These are phyloP conservation scores for Drosophila conformis DNA, from an alignment of 2,888 invertebrate species.

Conservation along the genomic window DNA sequence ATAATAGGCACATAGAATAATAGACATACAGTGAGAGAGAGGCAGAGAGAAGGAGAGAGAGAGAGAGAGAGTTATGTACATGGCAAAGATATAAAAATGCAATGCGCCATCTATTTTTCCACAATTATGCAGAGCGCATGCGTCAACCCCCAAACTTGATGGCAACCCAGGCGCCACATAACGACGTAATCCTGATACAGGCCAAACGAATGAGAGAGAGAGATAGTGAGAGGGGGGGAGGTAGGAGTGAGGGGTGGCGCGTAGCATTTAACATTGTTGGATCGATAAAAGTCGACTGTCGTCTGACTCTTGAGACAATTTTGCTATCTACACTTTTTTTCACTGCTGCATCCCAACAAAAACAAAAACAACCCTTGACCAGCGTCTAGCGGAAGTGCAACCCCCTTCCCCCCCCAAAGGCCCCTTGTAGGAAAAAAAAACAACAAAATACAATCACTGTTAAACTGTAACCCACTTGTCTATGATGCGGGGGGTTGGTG, in stretches of 20 bases:
- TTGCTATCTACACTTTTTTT: conserved; percentile 23
- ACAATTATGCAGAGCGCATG: conserved; percentile 55
- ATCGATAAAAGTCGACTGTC: conserved; percentile 66
- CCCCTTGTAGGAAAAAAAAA: neutral
- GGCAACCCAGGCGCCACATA: conserved; percentile 69
- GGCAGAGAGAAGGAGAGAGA: neutral
- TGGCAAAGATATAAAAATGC: conserved; percentile 48
- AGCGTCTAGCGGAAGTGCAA: conserved; percentile 41
- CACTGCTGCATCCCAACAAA: conserved; percentile 31
- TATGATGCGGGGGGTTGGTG: neutral
- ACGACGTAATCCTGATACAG: conserved; percentile 75
- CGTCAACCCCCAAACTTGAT: conserved; percentile 27
- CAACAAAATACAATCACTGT: conserved; percentile 25
- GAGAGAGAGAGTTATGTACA: conserved; percentile 46
- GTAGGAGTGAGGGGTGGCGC: neutral
- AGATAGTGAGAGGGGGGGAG: neutral
- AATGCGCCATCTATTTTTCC: conserved; percentile 42
- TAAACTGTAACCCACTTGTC: conserved; percentile 32
- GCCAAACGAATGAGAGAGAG: neutral
- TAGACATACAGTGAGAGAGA: neutral
- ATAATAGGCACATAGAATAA: neutral
- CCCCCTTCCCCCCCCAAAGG: neutral
- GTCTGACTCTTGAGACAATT: conserved; percentile 12
- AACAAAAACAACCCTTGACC: conserved; percentile 50
- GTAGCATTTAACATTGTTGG: conserved; percentile 60